Evolutionary conservation across 2,888 invertebrate genomes (phyloP).

Genomic region (Hypolimnas misippus): DNA sequence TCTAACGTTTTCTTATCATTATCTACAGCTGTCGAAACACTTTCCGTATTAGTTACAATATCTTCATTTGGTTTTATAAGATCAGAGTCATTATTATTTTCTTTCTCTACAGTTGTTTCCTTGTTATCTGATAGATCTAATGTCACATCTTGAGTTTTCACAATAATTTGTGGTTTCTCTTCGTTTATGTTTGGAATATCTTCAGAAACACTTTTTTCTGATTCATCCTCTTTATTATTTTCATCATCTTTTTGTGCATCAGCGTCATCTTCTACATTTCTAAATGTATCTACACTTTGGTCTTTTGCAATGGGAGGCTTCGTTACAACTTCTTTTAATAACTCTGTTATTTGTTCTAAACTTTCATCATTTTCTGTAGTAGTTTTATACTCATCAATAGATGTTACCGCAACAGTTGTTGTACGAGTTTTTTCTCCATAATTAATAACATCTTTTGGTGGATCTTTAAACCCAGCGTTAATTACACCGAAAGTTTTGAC

Average conservation of each 20-base stretch:
- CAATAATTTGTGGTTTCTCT: conserved; percentile 52
- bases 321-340: conserved; percentile 41
- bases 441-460: conserved; percentile 56
- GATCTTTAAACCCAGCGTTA: conserved; percentile 52
- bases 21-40: conserved; percentile 10
- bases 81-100: conserved; percentile 19
- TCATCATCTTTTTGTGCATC: conserved; percentile 9
- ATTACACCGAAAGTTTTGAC: conserved; percentile 58
- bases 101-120: conserved; percentile 28
- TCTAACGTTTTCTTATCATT: conserved; percentile 15
- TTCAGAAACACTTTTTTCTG: conserved; percentile 6
- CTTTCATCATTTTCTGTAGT: conserved; percentile 50
- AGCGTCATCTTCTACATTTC: conserved; percentile 14
- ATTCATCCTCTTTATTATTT: conserved; percentile 6
- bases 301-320: conserved; percentile 28
- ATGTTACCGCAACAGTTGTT: conserved; percentile 41
- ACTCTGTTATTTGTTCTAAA: conserved; percentile 45
- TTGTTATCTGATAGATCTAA: conserved; percentile 57
- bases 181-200: conserved; percentile 19
- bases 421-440: conserved; percentile 70
- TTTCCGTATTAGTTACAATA: neutral
- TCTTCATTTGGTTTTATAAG: neutral
- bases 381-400: conserved; percentile 47
- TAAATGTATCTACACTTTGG: neutral
- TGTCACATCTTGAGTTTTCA: conserved; percentile 55